These are phyloP conservation scores for Lepeophtheirus nordmannii DNA, from an alignment of 2,888 invertebrate genomes.

Conservation along the genomic window DNA sequence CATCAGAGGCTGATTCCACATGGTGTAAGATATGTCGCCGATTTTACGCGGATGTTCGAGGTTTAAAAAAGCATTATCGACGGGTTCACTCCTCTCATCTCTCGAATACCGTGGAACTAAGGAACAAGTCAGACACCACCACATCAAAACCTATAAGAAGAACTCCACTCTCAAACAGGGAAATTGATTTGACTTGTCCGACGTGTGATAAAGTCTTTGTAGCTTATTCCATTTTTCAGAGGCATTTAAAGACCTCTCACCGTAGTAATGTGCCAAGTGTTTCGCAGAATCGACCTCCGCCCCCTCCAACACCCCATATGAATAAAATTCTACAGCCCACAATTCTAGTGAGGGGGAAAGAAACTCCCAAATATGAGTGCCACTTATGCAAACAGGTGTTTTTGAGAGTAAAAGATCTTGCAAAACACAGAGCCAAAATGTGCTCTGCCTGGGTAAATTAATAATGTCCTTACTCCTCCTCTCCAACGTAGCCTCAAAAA, in stretches of 20 bases:
- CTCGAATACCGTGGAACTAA: not conserved
- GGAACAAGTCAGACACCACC: not conserved
- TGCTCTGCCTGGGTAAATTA: slow-evolving; percentile 21
- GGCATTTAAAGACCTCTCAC: slow-evolving; percentile 9
- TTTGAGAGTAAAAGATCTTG: slow-evolving; percentile 23
- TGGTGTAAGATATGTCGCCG: not conserved
- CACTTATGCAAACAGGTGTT: slow-evolving; percentile 22
- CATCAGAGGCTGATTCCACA: not conserved
- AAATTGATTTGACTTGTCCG: slow-evolving; percentile 8
- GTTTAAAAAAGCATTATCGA: not conserved
- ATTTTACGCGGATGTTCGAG: slow-evolving; percentile 1
- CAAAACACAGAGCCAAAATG: slow-evolving; percentile 22
- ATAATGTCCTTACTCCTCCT: not conserved
- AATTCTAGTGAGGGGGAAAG: slow-evolving; percentile 5
- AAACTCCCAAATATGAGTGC: slow-evolving; percentile 22
- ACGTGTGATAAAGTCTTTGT: slow-evolving; percentile 19
- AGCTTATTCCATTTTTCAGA: slow-evolving; percentile 12
- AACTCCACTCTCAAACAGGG: not conserved
- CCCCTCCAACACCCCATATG: slow-evolving; percentile 1
- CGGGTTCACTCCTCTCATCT: not conserved
- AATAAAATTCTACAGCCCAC: slow-evolving; percentile 10
- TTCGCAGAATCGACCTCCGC: not conserved
- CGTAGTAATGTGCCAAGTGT: not conserved
- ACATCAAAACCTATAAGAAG: not conserved
- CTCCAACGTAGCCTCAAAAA: too few relatives aligned